phyloP scores from a whole-genome alignment of 1,140 invertebrate genomes.

The Aphis craccivora region DNA sequence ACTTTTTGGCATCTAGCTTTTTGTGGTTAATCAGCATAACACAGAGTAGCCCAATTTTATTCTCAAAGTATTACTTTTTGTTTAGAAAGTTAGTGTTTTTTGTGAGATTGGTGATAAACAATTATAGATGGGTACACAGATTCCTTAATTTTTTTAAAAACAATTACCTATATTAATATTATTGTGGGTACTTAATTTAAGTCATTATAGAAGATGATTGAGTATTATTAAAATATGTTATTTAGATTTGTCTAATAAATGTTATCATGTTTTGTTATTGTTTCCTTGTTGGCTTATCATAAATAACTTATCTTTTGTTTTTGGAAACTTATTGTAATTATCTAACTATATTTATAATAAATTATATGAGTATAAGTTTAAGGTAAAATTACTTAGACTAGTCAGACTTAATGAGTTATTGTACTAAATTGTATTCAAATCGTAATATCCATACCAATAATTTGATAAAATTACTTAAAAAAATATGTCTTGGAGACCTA shows the following conservation, averaged over 20 bases:
- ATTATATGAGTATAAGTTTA: background rate
- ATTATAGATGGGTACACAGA: background rate
- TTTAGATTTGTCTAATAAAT: background rate
- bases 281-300: background rate
- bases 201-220: background rate
- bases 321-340: background rate
- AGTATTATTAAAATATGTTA: background rate
- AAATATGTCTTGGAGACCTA: too few species aligned
- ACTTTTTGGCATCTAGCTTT: background rate
- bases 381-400: too few species aligned
- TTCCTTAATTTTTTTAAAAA: too few species aligned
- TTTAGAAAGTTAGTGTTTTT: background rate
- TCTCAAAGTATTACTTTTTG: background rate
- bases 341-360: too few species aligned
- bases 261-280: background rate
- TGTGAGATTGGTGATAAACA: background rate
- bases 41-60: background rate
- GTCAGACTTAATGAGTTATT: too few species aligned
- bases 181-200: background rate
- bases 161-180: background rate
- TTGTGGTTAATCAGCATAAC: background rate
- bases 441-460: too few species aligned
- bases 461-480: too few species aligned
- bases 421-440: too few species aligned
- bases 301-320: background rate